These are phyloP conservation scores for Albula goreensis DNA, from an alignment of 2,113 vertebrate genomes.

Conservation along the genomic window DNA sequence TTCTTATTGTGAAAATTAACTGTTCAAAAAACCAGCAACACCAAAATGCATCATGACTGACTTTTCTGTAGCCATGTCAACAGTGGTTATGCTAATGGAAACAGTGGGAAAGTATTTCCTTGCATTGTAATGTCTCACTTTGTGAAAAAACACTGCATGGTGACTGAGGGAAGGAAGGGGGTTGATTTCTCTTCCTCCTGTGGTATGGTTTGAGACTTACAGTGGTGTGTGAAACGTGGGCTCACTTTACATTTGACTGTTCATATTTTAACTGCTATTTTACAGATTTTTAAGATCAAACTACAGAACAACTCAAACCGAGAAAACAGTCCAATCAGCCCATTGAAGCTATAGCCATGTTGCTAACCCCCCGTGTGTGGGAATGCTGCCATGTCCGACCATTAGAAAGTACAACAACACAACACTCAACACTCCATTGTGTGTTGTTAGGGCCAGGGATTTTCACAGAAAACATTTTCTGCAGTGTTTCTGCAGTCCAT, in stretches of 20 bases:
- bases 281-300: neutral
- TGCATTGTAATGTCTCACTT: neutral
- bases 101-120: neutral
- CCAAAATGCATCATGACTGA: neutral
- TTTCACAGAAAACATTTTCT: too few species aligned
- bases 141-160: neutral
- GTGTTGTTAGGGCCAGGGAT: too few species aligned
- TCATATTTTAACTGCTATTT: neutral
- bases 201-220: neutral
- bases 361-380: too few species aligned
- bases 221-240: neutral
- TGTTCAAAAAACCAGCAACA: neutral
- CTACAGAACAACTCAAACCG: too few species aligned
- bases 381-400: too few species aligned
- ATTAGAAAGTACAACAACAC: too few species aligned
- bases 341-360: neutral
- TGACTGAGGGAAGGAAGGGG: neutral
- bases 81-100: neutral
- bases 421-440: too few species aligned
- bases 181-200: neutral
- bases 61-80: neutral
- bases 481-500: too few species aligned
- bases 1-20: neutral
- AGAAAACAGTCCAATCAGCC: neutral
- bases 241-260: neutral